These are phyloP conservation scores for Microplitis deprimator DNA, from an alignment of 2,888 invertebrate genomes.

Conservation along the genomic window DNA sequence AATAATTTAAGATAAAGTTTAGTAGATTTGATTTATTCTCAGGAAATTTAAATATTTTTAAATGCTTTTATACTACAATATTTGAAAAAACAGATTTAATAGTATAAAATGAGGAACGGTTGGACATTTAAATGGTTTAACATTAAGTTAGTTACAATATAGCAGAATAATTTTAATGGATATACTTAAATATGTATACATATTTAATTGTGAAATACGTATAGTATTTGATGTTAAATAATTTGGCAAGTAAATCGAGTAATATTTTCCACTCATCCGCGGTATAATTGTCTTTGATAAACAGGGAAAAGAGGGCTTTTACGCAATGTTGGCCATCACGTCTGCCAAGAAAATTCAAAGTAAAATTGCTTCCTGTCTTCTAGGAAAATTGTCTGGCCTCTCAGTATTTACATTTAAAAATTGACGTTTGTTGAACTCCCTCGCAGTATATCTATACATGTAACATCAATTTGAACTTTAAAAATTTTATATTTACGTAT, in stretches of 20 bases:
- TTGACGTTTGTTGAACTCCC: slow-evolving; percentile 10
- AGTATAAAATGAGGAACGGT: too few relatives aligned
- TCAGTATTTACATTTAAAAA: slow-evolving; percentile 43
- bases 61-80: too few relatives aligned
- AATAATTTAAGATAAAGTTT: neutral
- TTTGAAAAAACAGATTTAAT: too few relatives aligned
- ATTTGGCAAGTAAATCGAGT: slow-evolving; percentile 47
- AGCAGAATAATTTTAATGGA: too few relatives aligned
- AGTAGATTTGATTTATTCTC: slow-evolving; percentile 1
- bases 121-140: too few relatives aligned
- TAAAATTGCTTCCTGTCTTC: slow-evolving; percentile 58
- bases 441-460: neutral
- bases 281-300: slow-evolving; percentile 22
- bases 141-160: too few relatives aligned
- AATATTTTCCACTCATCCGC: slow-evolving; percentile 31
- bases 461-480: neutral
- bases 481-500: too few relatives aligned
- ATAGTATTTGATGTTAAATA: slow-evolving; percentile 21
- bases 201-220: too few relatives aligned
- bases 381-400: slow-evolving; percentile 60
- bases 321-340: slow-evolving; percentile 53
- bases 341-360: slow-evolving; percentile 60
- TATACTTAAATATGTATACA: too few relatives aligned
- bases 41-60: slow-evolving; percentile 2
- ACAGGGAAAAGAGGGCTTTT: slow-evolving; percentile 40